Evolutionary conservation across 2,113 vertebrate species (phyloP).

Genomic region (Penelope pileata): DNA sequence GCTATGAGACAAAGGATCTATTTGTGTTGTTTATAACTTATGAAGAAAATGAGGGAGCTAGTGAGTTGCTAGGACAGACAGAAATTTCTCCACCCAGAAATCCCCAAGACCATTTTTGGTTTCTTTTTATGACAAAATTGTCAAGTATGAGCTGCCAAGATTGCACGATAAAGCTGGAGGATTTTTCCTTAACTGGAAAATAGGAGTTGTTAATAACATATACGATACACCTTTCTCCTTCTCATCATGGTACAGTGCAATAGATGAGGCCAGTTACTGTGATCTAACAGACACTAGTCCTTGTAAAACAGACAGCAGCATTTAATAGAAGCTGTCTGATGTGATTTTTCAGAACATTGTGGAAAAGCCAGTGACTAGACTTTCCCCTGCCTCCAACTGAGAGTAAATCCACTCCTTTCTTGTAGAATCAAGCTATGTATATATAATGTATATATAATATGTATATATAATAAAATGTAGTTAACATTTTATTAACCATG

Average conservation of each 20-base stretch:
- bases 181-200: background rate
- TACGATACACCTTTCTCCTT: background rate
- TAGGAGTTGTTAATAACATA: background rate
- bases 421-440: background rate
- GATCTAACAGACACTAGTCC: background rate
- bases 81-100: background rate
- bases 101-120: background rate
- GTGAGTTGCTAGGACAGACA: background rate
- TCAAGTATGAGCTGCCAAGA: background rate
- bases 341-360: background rate
- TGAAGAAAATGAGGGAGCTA: fast-evolving
- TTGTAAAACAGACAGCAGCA: background rate
- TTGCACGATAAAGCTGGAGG: background rate
- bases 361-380: background rate
- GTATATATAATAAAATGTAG: fast-evolving
- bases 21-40: background rate
- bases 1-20: background rate
- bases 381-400: background rate
- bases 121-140: background rate
- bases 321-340: background rate
- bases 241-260: background rate
- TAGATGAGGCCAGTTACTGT: background rate
- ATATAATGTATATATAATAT: too few species aligned
- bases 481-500: background rate
- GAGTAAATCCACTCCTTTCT: background rate